phyloP scores from a whole-genome alignment of 2,113 vertebrate genomes.

The Symphodus melops region DNA sequence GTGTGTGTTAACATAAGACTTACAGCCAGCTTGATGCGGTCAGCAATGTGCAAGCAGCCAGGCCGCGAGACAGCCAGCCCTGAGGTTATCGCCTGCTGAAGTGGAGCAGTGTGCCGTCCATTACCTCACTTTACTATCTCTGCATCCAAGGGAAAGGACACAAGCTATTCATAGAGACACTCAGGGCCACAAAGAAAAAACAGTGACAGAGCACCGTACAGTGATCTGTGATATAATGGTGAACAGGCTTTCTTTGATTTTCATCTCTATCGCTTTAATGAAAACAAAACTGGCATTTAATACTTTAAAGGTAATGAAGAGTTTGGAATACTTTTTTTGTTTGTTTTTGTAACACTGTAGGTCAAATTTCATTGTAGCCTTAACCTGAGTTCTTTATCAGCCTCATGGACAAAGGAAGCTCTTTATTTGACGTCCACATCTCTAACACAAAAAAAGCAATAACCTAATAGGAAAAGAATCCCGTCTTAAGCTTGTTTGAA shows the following conservation, averaged over 20 bases:
- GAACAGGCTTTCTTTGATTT: not conserved
- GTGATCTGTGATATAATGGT: not conserved
- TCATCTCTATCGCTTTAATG: not conserved
- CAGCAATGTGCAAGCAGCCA: slow-evolving; percentile 56
- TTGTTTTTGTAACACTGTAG: not conserved
- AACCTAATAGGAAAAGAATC: slow-evolving; percentile 49
- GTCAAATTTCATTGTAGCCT: not conserved
- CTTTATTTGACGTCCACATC: slow-evolving; percentile 52
- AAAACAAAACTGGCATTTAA: not conserved
- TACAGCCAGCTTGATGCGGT: slow-evolving; percentile 62
- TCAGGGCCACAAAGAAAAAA: slow-evolving; percentile 34
- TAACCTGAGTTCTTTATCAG: slow-evolving; percentile 18
- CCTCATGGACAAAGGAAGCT: slow-evolving; percentile 53
- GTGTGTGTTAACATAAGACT: slow-evolving; percentile 52
- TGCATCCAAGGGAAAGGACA: slow-evolving; percentile 62
- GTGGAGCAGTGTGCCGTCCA: slow-evolving; percentile 70
- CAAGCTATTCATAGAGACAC: slow-evolving; percentile 78
- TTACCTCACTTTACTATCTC: slow-evolving; percentile 77
- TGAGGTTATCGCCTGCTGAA: slow-evolving; percentile 75
- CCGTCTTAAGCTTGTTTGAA: slow-evolving; percentile 59
- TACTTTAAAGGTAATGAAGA: not conserved
- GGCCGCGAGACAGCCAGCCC: slow-evolving; percentile 61
- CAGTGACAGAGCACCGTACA: slow-evolving; percentile 5
- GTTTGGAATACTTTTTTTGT: not conserved
- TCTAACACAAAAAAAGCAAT: slow-evolving; percentile 63